Evolutionary conservation across 2,797 vertebrate genomes (phyloP), one percentile per base, ranked within the genome.

Genomic region (Centroberyx gerrardi): DNA sequence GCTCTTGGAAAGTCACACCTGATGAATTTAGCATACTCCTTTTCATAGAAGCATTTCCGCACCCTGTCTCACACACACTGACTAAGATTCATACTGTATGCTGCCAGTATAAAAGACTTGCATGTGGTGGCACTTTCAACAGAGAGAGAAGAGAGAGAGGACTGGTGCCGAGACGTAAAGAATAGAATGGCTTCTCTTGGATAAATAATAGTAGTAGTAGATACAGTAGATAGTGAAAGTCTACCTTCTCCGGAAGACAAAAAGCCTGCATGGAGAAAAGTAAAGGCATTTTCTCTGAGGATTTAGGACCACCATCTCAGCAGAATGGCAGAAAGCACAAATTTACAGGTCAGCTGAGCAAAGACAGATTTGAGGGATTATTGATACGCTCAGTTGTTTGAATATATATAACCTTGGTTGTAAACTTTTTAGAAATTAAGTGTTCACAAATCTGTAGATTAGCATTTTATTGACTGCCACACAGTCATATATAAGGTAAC

Each of bases 11-110:
- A 68, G 55, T 73, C 56, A 29, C 48, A 54, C n/a, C 33, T 78
- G 78, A 82, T 85, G 91, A 87, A 93, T 89, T 85, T 81, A 86
- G 76, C 82, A 22, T 78, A 60, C 76, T 68, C 46, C 62, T 53
- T 79, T 66, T 73, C 72, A 72, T 40, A 48, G 54, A 68, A 81
- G 78, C 76, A 74, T 84, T 72, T 71, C 86, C 68, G 74, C 86
- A 77, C 86, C 76, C 78, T 72, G 1, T 76, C 69, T 78, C 82
- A 78, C 78, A 84, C 67, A 83, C 76, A 76, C 61, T 80, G 76
- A 85, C 71, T 69, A 78, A 85, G 74, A 83, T 42, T 76, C 72
- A 68, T 22, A 22, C 22, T 22, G 22, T 36, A 62, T 5, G 68
- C 59, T 80, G 42, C 74, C 58, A 44, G 62, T 92, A 88, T 88